Conservation (phyloP, 2,113 vertebrate species). For the Tetraodon nigroviridis region DNA sequence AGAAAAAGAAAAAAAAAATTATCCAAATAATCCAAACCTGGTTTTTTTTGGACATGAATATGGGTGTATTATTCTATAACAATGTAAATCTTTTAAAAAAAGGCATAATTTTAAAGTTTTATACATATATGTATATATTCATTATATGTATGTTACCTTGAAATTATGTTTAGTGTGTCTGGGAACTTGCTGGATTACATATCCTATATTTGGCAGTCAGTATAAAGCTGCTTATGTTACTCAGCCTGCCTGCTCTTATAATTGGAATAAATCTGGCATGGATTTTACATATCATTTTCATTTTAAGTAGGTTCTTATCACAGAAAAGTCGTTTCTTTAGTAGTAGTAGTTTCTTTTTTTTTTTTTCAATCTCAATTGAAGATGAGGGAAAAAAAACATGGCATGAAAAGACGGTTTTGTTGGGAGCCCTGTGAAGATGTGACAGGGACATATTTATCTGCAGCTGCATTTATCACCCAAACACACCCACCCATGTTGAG, state of each 20-base stretch:
- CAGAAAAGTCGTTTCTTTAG: conserved; percentile 9
- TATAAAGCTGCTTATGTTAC: conserved; percentile 29
- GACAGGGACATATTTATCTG: conserved; percentile 7
- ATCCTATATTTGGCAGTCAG: conserved; percentile 1
- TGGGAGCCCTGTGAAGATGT: background rate
- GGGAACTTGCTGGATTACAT: background rate
- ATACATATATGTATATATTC: background rate
- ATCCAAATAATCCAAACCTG: too few relatives aligned
- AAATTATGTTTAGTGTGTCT: background rate
- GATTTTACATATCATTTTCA: conserved; percentile 42
- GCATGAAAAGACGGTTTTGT: background rate
- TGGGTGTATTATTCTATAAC: background rate
- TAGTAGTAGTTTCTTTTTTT: too few relatives aligned
- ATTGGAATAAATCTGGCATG: conserved; percentile 32
- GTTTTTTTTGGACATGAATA: too few relatives aligned
- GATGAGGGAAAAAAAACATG: background rate
- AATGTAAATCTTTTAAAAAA: background rate
- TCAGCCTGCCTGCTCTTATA: conserved; percentile 15
- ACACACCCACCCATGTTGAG: conserved; percentile 23
- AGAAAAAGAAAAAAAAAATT: too few relatives aligned
- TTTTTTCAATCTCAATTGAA: background rate
- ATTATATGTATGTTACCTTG: background rate
- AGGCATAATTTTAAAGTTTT: background rate
- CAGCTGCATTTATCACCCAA: conserved; percentile 12
- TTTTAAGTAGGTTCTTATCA: conserved; percentile 28